Percentiles rank a stretch among this genome's conserved stretches.
phyloP scores from a whole-genome alignment of 2,113 vertebrate species.

The Ammospiza nelsoni region DNA sequence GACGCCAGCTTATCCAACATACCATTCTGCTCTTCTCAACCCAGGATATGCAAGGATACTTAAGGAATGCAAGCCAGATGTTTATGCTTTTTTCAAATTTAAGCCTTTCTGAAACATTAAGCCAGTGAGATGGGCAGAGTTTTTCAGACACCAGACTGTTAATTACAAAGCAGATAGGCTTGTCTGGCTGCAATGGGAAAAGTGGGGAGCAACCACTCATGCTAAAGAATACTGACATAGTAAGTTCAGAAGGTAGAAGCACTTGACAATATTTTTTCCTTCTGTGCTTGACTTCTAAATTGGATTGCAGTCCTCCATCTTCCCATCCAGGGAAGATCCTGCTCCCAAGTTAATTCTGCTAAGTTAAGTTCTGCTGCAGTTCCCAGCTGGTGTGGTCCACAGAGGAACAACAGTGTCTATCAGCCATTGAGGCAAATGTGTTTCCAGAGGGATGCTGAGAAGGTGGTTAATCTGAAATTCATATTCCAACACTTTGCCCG shows the following conservation, averaged over 20 bases:
- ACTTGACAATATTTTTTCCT: background rate
- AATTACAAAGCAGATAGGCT: background rate
- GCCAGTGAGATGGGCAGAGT: background rate
- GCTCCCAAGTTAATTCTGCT: background rate
- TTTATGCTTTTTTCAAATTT: slow-evolving; percentile 5
- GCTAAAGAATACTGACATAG: background rate
- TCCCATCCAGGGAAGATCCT: background rate
- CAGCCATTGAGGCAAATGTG: accelerated
- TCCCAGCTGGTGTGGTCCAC: background rate
- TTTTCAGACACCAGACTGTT: slow-evolving; percentile 8
- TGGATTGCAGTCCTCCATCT: background rate
- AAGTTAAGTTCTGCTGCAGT: background rate
- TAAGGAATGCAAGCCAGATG: slow-evolving; percentile 44
- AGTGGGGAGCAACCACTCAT: accelerated
- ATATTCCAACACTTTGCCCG: background rate
- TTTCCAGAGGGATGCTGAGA: background rate
- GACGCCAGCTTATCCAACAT: slow-evolving; percentile 24
- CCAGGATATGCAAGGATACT: background rate
- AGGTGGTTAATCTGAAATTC: background rate
- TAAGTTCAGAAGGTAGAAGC: background rate
- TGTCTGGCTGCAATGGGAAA: background rate
- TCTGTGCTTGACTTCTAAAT: background rate
- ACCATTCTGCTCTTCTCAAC: background rate
- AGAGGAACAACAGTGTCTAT: background rate
- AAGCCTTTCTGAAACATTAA: slow-evolving; percentile 38